phyloP scores from a whole-genome alignment of 2,113 vertebrate species.

The Paramormyrops kingsleyae region DNA sequence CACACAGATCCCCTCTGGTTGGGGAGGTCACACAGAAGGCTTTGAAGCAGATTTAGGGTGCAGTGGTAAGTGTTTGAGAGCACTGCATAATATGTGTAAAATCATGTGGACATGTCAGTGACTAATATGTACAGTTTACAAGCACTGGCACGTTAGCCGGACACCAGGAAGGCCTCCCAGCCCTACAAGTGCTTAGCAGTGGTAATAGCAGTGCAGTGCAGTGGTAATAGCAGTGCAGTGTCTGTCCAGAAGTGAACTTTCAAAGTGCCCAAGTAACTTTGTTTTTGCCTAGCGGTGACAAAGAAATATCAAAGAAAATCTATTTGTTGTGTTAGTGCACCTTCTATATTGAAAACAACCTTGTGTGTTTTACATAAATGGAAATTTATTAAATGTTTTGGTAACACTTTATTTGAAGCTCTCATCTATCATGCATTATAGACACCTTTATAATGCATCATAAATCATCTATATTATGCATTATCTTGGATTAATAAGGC shows the following conservation, averaged over 20 bases:
- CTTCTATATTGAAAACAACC: neutral
- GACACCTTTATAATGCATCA: neutral
- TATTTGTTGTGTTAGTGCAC: neutral
- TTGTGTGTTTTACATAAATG: neutral
- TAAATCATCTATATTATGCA: neutral
- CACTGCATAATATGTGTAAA: neutral
- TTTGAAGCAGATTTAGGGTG: neutral
- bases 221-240: neutral
- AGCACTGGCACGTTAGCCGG: neutral
- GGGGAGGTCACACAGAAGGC: neutral
- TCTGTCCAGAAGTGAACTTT: neutral
- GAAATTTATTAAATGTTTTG: neutral
- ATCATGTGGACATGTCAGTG: neutral
- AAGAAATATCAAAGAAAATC: neutral
- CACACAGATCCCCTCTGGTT: neutral
- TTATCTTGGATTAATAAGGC: neutral
- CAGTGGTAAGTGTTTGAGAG: neutral
- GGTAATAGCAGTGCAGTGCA: neutral
- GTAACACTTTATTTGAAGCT: neutral
- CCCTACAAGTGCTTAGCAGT: neutral
- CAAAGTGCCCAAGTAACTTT: neutral
- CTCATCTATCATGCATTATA: neutral
- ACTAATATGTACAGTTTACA: neutral
- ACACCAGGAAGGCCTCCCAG: neutral
- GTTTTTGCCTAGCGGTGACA: neutral